Percentiles rank a stretch among this genome's conserved stretches.
Conservation (phyloP, 1,140 invertebrate genomes). For the Zaprionus capensis region DNA sequence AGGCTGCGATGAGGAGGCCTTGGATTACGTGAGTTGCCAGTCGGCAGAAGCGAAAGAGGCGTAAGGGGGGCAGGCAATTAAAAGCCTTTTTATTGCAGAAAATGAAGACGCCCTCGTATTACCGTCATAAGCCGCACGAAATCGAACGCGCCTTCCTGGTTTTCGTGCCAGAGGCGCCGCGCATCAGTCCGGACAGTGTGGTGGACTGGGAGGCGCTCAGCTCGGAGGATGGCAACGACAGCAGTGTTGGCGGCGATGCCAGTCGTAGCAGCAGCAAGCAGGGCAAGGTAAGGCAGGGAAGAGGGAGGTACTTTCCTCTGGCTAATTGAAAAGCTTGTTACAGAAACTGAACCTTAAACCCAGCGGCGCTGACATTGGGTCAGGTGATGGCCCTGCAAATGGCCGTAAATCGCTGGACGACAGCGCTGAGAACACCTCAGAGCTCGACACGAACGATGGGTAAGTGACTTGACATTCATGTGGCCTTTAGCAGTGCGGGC, state of each 20-base stretch:
- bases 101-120: slow-evolving; percentile 92
- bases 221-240: slow-evolving; percentile 63
- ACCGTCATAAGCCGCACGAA: slow-evolving; percentile 90
- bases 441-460: slow-evolving; percentile 77
- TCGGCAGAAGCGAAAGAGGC: neutral
- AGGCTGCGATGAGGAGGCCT: slow-evolving; percentile 91
- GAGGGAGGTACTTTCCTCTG: neutral
- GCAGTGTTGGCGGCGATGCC: slow-evolving; percentile 43
- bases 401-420: slow-evolving; percentile 72
- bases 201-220: slow-evolving; percentile 88
- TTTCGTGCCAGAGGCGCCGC: slow-evolving; percentile 91
- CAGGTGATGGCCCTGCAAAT: slow-evolving; percentile 36
- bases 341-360: slow-evolving; percentile 71
- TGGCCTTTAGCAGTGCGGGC: slow-evolving; percentile 31
- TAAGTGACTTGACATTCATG: slow-evolving; percentile 58
- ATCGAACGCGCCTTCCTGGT: slow-evolving; percentile 89
- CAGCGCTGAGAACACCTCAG: slow-evolving; percentile 79
- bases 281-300: slow-evolving; percentile 45
- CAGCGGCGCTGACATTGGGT: slow-evolving; percentile 10
- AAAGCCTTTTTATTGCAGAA: slow-evolving; percentile 87
- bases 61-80: slow-evolving; percentile 33
- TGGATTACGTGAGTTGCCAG: slow-evolving; percentile 90
- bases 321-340: slow-evolving; percentile 35
- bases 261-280: slow-evolving; percentile 40
- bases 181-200: slow-evolving; percentile 88